Evolutionary conservation across 1,140 invertebrate species (phyloP).

Genomic region (Caerostris darwini): DNA sequence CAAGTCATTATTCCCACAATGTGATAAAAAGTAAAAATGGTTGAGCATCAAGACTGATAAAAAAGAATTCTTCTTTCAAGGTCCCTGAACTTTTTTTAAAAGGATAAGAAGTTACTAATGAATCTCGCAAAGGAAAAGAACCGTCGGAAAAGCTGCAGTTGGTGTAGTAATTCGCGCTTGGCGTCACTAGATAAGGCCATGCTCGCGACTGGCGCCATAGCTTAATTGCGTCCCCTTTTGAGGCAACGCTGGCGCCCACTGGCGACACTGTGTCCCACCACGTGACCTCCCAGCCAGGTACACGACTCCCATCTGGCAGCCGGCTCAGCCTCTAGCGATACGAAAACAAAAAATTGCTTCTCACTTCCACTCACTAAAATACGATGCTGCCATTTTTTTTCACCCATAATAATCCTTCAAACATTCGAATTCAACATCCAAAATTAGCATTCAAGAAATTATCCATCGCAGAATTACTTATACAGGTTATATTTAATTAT

Average conservation of each 20-base stretch:
- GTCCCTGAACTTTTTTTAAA: constrained; percentile 36
- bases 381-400: neutral
- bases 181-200: constrained; percentile 72
- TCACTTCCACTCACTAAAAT: neutral
- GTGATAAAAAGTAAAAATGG: neutral
- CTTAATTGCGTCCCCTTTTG: constrained; percentile 75
- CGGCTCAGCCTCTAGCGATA: constrained; percentile 64
- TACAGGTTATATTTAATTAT: too few relatives aligned
- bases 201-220: constrained; percentile 70
- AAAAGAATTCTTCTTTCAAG: constrained; percentile 21
- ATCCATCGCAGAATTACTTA: too few relatives aligned
- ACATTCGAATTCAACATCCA: neutral
- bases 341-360: constrained; percentile 43
- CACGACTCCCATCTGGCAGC: constrained; percentile 63
- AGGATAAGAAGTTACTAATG: constrained; percentile 63
- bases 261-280: constrained; percentile 76
- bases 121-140: constrained; percentile 55
- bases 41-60: neutral
- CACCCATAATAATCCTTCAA: neutral
- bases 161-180: constrained; percentile 51
- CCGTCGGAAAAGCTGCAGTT: constrained; percentile 43
- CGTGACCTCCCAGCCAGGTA: constrained; percentile 74
- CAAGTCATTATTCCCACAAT: neutral
- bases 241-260: constrained; percentile 71
- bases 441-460: too few relatives aligned